These are phyloP conservation scores for Ariolimax columbianus DNA, from an alignment of 2,888 invertebrate genomes.

Conservation along the genomic window DNA sequence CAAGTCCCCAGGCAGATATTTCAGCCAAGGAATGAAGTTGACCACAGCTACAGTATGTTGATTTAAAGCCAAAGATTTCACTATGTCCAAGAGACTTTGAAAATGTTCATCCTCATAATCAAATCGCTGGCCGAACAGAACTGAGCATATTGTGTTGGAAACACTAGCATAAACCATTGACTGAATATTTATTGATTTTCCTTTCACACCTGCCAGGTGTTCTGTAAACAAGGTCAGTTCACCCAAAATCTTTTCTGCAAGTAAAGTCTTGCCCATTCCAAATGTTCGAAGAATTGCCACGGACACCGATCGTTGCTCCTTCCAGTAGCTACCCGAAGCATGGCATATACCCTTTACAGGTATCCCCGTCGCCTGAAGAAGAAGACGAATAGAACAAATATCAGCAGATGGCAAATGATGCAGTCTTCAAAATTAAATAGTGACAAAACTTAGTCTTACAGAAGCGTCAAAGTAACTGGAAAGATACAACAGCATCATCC, in stretches of 20 bases:
- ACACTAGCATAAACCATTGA: not conserved
- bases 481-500: no score
- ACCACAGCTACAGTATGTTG: not conserved
- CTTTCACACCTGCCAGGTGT: not conserved
- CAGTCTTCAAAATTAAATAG: no score
- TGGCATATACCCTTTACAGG: not conserved
- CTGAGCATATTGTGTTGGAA: not conserved
- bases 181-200: not conserved
- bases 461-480: no score
- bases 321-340: not conserved
- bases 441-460: no score
- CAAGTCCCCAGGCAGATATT: slow-evolving; percentile 9
- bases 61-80: not conserved
- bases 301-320: not conserved
- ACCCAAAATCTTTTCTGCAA: not conserved
- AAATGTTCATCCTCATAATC: slow-evolving; percentile 7
- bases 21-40: slow-evolving; percentile 22
- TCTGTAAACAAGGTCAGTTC: not conserved
- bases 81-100: not conserved
- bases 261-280: not conserved
- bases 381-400: not conserved
- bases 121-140: slow-evolving; percentile 14
- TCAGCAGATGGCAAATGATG: no score
- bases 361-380: slow-evolving; percentile 3
- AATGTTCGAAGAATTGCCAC: not conserved